phyloP scores from a whole-genome alignment of 2,113 vertebrate species.

The Oreocharis arfaki region DNA sequence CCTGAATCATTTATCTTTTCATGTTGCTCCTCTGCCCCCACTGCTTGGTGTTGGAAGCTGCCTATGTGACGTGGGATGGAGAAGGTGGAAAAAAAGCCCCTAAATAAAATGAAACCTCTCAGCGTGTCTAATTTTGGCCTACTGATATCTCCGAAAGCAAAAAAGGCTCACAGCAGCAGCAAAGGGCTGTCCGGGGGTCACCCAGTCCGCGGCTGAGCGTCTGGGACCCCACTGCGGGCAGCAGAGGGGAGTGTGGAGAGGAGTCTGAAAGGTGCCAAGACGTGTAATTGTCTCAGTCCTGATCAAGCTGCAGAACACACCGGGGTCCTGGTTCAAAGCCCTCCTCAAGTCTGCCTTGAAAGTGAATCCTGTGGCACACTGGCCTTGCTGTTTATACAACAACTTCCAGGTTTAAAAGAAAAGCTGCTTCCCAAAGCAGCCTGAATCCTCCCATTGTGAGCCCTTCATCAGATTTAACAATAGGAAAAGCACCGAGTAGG shows the following conservation, averaged over 20 bases:
- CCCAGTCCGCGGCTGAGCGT: constrained; percentile 3
- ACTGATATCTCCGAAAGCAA: constrained; percentile 50
- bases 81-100: background rate
- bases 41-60: constrained; percentile 55
- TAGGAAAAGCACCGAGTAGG: constrained; percentile 66
- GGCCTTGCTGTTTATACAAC: constrained; percentile 76
- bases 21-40: constrained; percentile 56
- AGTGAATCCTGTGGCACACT: constrained; percentile 41
- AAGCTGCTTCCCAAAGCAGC: constrained; percentile 68
- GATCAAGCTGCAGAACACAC: constrained; percentile 66
- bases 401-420: constrained; percentile 74
- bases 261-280: constrained; percentile 69
- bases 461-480: constrained; percentile 79
- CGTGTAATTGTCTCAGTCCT: constrained; percentile 62
- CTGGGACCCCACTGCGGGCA: constrained; percentile 51
- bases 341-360: constrained; percentile 68
- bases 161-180: constrained; percentile 32
- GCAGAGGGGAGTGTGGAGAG: constrained; percentile 59
- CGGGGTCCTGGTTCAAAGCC: constrained; percentile 68
- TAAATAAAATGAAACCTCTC: constrained; percentile 40
- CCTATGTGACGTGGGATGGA: constrained; percentile 8
- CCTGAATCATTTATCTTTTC: constrained; percentile 60
- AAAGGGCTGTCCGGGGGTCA: constrained; percentile 63
- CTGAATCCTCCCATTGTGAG: constrained; percentile 73
- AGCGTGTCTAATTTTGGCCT: constrained; percentile 59